Evolutionary conservation across 2,888 invertebrate genomes (phyloP).

Genomic region (Embidobia sp.): DNA sequence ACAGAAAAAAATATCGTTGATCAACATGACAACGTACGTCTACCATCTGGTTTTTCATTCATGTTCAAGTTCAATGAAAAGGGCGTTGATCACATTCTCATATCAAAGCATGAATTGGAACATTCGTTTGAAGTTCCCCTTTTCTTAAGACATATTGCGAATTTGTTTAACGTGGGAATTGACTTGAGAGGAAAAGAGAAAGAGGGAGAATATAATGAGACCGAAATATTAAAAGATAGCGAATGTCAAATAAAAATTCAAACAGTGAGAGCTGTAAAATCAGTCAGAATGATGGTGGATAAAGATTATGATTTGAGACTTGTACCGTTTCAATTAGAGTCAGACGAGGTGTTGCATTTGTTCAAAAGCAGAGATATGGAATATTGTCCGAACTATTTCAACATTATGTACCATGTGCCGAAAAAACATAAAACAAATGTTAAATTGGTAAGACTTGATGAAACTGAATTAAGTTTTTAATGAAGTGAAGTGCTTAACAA

Average conservation of each 20-base stretch:
- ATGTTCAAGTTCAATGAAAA: no score
- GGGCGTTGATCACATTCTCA: no score
- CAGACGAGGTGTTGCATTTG: constrained; percentile 9
- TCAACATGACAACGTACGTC: no score
- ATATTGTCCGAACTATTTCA: background rate
- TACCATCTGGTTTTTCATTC: no score
- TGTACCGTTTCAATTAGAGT: constrained; percentile 11
- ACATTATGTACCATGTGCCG: background rate
- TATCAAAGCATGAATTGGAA: no score
- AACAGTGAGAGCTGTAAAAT: constrained; percentile 9
- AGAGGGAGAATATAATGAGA: constrained; percentile 1
- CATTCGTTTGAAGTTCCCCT: no score
- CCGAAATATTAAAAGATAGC: background rate
- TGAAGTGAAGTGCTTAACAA: no score
- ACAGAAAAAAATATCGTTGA: no score
- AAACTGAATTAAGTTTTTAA: no score
- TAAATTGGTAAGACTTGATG: no score
- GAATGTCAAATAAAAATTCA: constrained; percentile 7
- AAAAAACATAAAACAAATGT: no score
- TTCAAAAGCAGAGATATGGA: background rate
- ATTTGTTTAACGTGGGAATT: constrained; percentile 11
- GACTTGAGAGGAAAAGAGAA: constrained; percentile 20
- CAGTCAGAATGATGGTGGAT: constrained; percentile 6
- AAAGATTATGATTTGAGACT: constrained; percentile 11
- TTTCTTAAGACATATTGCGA: background rate